A percentile compares a stretch with the other conserved stretches of the same genome.
These are phyloP conservation scores for Eulimnadia texana DNA, from an alignment of 1,140 invertebrate species.

Conservation along the genomic window DNA sequence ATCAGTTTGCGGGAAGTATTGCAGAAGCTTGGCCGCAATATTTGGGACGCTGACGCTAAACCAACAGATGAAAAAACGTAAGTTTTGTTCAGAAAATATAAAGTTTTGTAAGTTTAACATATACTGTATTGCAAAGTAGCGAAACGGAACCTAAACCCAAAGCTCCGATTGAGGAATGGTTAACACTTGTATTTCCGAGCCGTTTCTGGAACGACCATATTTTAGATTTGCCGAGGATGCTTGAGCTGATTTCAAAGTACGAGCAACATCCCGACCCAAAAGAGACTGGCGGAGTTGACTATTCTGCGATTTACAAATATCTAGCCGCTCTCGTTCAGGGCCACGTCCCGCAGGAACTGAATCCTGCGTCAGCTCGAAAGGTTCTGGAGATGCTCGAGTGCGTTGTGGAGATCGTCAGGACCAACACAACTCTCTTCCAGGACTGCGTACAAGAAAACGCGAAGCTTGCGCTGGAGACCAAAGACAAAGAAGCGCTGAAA, in stretches of 20 bases:
- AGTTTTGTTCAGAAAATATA: no score
- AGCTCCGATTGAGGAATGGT: neutral
- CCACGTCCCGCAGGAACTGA: neutral
- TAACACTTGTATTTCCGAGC: neutral
- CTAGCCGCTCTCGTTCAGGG: neutral
- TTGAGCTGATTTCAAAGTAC: slow-evolving; percentile 1
- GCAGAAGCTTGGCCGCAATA: neutral
- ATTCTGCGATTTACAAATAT: slow-evolving; percentile 1
- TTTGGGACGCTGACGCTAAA: no score
- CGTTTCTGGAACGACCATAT: neutral
- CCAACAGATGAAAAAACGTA: no score
- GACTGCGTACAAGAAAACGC: neutral
- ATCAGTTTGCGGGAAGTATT: neutral
- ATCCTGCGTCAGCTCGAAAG: neutral
- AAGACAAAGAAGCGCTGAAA: neutral
- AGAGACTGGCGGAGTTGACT: slow-evolving; percentile 3
- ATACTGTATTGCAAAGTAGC: no score
- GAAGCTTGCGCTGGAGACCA: neutral
- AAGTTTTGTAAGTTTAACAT: no score
- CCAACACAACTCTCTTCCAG: neutral
- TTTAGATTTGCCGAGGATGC: neutral
- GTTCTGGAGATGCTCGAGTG: neutral
- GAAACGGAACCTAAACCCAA: no score
- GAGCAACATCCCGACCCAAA: neutral
- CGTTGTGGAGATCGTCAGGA: neutral